Percentiles rank a stretch among this genome's conserved stretches.
These are phyloP conservation scores for Nesometra sesokonis DNA, from an alignment of 35 echinoderm and acorn worm species.

Conservation along the genomic window DNA sequence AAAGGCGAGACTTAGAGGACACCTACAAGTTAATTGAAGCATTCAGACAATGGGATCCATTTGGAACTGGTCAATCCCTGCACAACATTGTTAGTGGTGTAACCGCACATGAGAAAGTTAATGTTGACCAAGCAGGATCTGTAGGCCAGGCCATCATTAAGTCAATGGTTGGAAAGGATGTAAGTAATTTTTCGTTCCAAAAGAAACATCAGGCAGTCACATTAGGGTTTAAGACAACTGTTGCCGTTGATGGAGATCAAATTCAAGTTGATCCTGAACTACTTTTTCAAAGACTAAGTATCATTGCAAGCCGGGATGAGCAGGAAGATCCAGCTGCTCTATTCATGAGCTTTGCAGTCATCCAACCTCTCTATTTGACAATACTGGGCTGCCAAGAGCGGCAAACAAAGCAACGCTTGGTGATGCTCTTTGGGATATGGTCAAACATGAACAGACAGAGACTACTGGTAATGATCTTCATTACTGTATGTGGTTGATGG, in stretches of 20 bases:
- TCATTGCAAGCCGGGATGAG: neutral
- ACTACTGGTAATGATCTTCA: too few species aligned
- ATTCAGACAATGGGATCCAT: neutral
- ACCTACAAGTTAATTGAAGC: neutral
- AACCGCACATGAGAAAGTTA: neutral
- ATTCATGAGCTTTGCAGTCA: neutral
- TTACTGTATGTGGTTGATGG: neutral
- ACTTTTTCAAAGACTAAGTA: constrained; percentile 26
- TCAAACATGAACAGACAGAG: too few species aligned
- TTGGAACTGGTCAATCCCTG: neutral
- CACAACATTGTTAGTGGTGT: constrained; percentile 22
- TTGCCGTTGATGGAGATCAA: constrained; percentile 3
- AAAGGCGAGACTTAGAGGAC: neutral
- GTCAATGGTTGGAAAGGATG: constrained; percentile 10
- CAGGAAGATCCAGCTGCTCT: too few species aligned
- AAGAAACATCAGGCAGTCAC: constrained; percentile 28
- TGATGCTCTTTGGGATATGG: constrained; percentile 14
- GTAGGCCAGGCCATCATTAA: constrained; percentile 14
- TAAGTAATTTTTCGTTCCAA: constrained; percentile 19
- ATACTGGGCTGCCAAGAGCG: constrained; percentile 22
- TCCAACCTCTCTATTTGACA: neutral
- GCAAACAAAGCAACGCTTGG: constrained; percentile 13
- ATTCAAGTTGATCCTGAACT: constrained; percentile 29
- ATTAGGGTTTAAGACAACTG: constrained; percentile 10
- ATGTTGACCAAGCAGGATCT: constrained; percentile 33